Base-by-base conservation (phyloP, 2,888 invertebrate species). In the Listrodromus nycthemerus region DNA sequence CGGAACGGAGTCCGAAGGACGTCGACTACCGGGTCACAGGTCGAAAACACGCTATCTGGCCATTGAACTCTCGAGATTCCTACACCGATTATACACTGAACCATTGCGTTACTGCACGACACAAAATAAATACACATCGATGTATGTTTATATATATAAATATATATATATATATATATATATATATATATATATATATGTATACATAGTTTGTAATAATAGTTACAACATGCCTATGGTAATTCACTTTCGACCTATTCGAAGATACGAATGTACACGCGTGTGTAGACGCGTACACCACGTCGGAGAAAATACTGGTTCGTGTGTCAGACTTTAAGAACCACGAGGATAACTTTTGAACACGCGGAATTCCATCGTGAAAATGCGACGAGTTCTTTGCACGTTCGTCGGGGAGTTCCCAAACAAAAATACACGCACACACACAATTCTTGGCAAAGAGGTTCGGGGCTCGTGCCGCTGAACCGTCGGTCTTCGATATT, bases 371-470 rank as follows among this genome's bases (percentile, higher is more conserved):
- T 82, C 75, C 79, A 66, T 21, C 21, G 19, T 63, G 78, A 75
- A 33, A 74, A 78, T 71, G 58, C 70, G 80, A 76, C 55, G 79
- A 79, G 82, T 84, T 82, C 79, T 84, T 82, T 79, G 45, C 82
- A 70, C 79, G 52, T 67, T 70, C 24, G 24, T 55, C 55, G 55
- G 58, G 52, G 37, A 84, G 78, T 82, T 84, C 84, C 71, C 82
- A 79, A 82, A 84, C 75, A 84, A 84, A 84, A 84, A 82, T n/a
- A n/a, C n/a, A n/a, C n/a, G n/a, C n/a, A n/a, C n/a, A n/a, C n/a
- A 48, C 65, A 58, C 79, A 84, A 84, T 84, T 84, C 84, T 84
- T 84, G 84, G 84, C 84, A 84, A 71, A 61, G 63, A 69, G 33
- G 58, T 77, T 27, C 61, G 61, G 6, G 1, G 5, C 61, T 66